Evolutionary conservation across 2,113 vertebrate species (phyloP).

Genomic region (Propithecus coquereli): DNA sequence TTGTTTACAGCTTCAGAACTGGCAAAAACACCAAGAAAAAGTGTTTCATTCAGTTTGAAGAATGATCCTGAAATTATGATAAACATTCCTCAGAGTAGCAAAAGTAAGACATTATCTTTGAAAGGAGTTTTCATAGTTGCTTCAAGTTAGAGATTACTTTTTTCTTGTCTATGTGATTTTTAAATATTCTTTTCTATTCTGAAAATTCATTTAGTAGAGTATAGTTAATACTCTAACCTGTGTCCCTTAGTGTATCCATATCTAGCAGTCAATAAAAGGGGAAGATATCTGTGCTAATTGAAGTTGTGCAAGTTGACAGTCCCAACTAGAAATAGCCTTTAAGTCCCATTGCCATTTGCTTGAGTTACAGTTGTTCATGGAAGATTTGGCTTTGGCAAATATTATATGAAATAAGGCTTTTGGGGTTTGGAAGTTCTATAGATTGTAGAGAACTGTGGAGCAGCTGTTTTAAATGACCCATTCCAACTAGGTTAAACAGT

Average conservation of each 20-base stretch:
- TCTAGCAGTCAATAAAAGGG: not conserved
- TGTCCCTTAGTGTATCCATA: not conserved
- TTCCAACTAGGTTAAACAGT: not conserved
- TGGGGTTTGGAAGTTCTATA: not conserved
- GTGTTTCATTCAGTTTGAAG: conserved; percentile 68
- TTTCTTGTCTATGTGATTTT: not conserved
- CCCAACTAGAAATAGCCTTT: not conserved
- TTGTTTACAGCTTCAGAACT: conserved; percentile 87
- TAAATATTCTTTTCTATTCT: conserved; percentile 4
- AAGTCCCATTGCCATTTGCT: not conserved
- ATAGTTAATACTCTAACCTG: not conserved
- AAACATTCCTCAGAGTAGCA: conserved; percentile 80
- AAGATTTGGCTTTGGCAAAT: not conserved
- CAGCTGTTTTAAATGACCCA: not conserved
- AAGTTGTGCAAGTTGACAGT: not conserved
- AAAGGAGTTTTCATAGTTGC: conserved; percentile 23
- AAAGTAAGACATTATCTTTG: conserved; percentile 82
- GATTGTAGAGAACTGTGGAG: not conserved
- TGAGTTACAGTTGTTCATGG: not conserved
- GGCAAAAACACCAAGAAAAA: conserved; percentile 88
- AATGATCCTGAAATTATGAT: conserved; percentile 74
- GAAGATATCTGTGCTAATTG: not conserved
- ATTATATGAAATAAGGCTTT: not conserved
- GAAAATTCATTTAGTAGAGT: conserved; percentile 29
- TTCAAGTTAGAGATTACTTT: not conserved